Evolutionary conservation across 2,113 vertebrate genomes (phyloP).

Genomic region (Carettochelys insculpta): DNA sequence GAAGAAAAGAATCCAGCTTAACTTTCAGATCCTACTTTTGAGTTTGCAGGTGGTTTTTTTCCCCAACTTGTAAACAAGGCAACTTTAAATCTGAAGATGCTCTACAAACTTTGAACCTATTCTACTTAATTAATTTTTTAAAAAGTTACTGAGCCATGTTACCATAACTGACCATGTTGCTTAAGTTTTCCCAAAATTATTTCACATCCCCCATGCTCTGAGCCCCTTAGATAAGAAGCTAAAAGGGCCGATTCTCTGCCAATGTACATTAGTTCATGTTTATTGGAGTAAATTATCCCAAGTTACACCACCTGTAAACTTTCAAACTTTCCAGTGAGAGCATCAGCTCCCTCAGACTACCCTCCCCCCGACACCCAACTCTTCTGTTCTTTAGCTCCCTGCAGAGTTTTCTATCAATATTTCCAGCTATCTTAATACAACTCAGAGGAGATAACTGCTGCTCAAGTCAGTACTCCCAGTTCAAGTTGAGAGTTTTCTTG

Average conservation of each 20-base stretch:
- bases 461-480: neutral
- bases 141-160: rapidly evolving
- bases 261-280: rapidly evolving
- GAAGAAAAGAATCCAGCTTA: neutral
- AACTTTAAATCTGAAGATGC: neutral
- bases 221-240: rapidly evolving
- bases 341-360: neutral
- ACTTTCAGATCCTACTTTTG: neutral
- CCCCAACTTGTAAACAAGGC: neutral
- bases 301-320: neutral
- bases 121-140: neutral
- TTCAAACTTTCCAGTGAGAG: neutral
- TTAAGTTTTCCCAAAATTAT: neutral
- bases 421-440: neutral
- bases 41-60: neutral
- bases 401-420: neutral
- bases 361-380: neutral
- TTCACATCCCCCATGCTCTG: neutral
- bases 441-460: neutral
- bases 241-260: neutral
- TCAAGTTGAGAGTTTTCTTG: neutral
- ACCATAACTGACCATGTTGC: neutral
- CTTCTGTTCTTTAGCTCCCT: neutral
- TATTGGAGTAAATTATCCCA: neutral
- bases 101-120: neutral